Percentiles rank a stretch among this genome's conserved stretches.
Conservation (phyloP, 2,113 vertebrate species). For the Addax nasomaculatus region DNA sequence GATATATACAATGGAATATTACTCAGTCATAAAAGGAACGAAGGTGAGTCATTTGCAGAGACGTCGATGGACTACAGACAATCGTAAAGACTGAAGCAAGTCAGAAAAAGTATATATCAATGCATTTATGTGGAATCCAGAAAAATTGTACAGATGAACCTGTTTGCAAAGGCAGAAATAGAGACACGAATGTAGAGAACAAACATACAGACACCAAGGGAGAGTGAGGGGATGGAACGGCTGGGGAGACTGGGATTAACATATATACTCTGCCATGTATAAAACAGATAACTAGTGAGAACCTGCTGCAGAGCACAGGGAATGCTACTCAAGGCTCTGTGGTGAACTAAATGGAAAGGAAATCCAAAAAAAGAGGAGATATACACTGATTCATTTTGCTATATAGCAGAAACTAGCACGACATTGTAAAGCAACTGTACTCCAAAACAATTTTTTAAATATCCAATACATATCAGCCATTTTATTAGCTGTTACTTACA, state of each 20-base stretch:
- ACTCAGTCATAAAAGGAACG: neutral
- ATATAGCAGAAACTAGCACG: neutral
- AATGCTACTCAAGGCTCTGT: neutral
- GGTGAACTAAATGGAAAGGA: neutral
- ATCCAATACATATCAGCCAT: neutral
- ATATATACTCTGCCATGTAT: accelerated
- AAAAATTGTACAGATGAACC: neutral
- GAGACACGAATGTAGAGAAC: neutral
- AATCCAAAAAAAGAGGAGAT: neutral
- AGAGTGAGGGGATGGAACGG: neutral
- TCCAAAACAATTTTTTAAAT: neutral
- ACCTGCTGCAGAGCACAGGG: neutral
- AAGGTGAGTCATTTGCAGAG: neutral
- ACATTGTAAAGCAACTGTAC: neutral
- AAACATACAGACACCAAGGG: neutral
- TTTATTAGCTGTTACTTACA: neutral
- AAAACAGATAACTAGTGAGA: neutral
- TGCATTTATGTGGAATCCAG: neutral
- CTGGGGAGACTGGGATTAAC: neutral
- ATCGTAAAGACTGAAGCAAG: neutral
- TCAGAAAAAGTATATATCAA: neutral
- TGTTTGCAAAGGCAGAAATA: neutral
- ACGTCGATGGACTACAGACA: neutral
- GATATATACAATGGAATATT: neutral
- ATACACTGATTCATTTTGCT: neutral